phyloP scores from a whole-genome alignment of 2,888 invertebrate genomes.

The Diachrysia chrysitis region DNA sequence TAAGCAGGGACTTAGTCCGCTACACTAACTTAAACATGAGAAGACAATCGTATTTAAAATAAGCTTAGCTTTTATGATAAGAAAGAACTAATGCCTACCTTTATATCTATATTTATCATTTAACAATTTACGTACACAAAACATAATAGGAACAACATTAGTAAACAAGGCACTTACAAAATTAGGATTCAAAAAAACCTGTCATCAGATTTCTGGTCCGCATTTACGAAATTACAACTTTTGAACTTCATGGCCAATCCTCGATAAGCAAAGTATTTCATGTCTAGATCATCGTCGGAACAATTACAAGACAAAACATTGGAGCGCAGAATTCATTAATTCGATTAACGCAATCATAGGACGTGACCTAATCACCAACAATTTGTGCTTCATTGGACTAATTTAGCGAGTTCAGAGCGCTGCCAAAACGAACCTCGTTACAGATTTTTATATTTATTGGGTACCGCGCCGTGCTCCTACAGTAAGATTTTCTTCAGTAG shows the following conservation, averaged over 20 bases:
- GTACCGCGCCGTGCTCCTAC: not conserved
- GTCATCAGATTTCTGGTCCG: too few relatives aligned
- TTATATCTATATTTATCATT: too few relatives aligned
- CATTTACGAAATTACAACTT: not conserved
- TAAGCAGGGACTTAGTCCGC: too few relatives aligned
- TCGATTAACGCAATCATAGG: constrained; percentile 65
- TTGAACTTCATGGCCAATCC: not conserved
- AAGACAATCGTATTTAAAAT: too few relatives aligned
- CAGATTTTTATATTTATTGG: constrained; percentile 25
- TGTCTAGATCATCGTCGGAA: not conserved
- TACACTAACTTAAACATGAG: too few relatives aligned
- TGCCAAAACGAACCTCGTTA: constrained; percentile 19
- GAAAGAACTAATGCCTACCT: too few relatives aligned
- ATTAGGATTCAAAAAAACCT: too few relatives aligned
- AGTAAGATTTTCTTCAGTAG: not conserved
- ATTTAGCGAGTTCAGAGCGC: constrained; percentile 56
- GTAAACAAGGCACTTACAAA: too few relatives aligned
- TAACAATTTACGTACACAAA: too few relatives aligned
- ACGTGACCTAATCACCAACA: constrained; percentile 66
- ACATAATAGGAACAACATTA: too few relatives aligned
- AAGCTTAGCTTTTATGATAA: too few relatives aligned
- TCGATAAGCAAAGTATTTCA: not conserved
- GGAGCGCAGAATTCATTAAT: constrained; percentile 62
- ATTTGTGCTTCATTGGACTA: constrained; percentile 66
- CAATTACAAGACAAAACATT: constrained; percentile 34